phyloP scores from a whole-genome alignment of 2,888 invertebrate species.

The Euphydryas editha region DNA sequence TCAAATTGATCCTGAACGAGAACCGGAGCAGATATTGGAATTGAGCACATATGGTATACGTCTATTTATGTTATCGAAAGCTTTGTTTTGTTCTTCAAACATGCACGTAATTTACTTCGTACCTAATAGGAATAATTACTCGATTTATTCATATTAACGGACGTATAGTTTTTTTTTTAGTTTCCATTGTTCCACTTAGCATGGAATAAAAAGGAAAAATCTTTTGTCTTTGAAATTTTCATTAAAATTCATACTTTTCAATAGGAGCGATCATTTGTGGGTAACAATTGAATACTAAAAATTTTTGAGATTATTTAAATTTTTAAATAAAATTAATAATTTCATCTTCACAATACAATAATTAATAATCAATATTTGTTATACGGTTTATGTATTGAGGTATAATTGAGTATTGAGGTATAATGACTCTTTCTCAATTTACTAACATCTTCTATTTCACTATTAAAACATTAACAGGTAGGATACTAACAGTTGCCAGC shows the following conservation, averaged over 20 bases:
- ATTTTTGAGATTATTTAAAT: constrained; percentile 7
- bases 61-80: constrained; percentile 8
- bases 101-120: neutral
- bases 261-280: constrained; percentile 8
- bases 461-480: too few relatives aligned
- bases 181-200: constrained; percentile 8
- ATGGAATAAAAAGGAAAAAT: constrained; percentile 6
- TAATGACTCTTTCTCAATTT: too few relatives aligned
- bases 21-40: constrained; percentile 24
- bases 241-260: constrained; percentile 15
- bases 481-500: neutral
- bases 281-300: constrained; percentile 4
- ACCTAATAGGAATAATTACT: neutral
- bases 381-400: too few relatives aligned
- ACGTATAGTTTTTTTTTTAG: constrained; percentile 4
- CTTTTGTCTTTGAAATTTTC: constrained; percentile 14
- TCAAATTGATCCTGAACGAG: constrained; percentile 25
- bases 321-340: neutral
- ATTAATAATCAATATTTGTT: too few relatives aligned
- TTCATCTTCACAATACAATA: neutral
- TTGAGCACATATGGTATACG: constrained; percentile 5
- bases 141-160: neutral
- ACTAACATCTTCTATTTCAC: too few relatives aligned
- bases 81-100: constrained; percentile 4
- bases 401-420: too few relatives aligned